Conservation (phyloP, 2,888 invertebrate genomes). For the Marronus borbonicus region DNA sequence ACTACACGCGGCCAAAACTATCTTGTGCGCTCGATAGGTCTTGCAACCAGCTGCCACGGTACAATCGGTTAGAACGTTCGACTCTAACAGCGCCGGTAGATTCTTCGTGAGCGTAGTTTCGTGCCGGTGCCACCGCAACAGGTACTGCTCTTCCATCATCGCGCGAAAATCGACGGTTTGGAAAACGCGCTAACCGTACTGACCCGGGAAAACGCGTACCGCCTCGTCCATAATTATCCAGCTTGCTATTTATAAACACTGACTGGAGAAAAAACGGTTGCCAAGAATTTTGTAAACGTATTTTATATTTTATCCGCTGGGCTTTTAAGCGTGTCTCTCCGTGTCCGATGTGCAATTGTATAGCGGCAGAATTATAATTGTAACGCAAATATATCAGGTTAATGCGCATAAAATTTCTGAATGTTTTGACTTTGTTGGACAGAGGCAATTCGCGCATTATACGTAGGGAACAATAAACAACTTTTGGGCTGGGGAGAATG, state of each 20-base stretch:
- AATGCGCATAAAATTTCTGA: too few species aligned
- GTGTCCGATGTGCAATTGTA: background rate
- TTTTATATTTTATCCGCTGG: slow-evolving; percentile 31
- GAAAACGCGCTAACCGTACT: slow-evolving; percentile 47
- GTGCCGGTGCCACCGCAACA: slow-evolving; percentile 69
- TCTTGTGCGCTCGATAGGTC: slow-evolving; percentile 87
- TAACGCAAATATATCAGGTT: background rate
- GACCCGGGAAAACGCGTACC: slow-evolving; percentile 50
- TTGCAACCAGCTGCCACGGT: slow-evolving; percentile 89
- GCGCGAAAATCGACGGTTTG: slow-evolving; percentile 46
- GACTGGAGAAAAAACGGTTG: slow-evolving; percentile 69
- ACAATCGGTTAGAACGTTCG: slow-evolving; percentile 88
- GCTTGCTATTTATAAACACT: slow-evolving; percentile 67
- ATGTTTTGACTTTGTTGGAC: background rate
- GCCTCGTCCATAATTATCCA: slow-evolving; percentile 65
- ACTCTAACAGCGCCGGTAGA: slow-evolving; percentile 83
- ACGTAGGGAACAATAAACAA: background rate
- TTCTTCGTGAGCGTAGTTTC: slow-evolving; percentile 78
- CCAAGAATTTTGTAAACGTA: slow-evolving; percentile 63
- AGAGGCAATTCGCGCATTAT: background rate
- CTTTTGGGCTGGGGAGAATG: too few species aligned
- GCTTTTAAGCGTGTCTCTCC: slow-evolving; percentile 4
- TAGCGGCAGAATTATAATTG: background rate
- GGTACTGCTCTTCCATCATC: slow-evolving; percentile 63
- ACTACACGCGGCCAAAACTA: slow-evolving; percentile 91